Conservation (phyloP, 2,797 vertebrate genomes). For the Gymnodraco acuticeps region DNA sequence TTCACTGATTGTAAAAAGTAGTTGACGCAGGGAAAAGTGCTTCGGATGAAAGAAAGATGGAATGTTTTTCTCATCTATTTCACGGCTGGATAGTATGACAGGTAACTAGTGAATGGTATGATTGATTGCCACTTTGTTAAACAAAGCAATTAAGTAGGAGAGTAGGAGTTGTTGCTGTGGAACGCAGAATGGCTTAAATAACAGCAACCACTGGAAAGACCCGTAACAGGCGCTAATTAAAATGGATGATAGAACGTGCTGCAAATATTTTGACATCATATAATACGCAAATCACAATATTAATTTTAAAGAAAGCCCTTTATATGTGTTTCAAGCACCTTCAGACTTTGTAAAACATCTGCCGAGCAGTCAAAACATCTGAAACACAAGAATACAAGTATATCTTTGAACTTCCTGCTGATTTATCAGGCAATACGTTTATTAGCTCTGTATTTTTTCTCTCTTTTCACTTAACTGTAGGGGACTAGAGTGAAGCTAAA, state of each 20-base stretch:
- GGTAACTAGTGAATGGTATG: constrained; percentile 77
- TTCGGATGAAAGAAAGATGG: constrained; percentile 62
- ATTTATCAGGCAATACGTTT: neutral
- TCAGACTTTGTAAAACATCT: neutral
- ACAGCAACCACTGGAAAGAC: constrained; percentile 69
- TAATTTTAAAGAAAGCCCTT: neutral
- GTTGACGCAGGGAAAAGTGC: constrained; percentile 35
- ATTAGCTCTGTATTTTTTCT: constrained; percentile 2
- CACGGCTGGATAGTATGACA: constrained; percentile 79
- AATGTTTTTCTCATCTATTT: constrained; percentile 77
- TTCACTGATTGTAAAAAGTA: constrained; percentile 60
- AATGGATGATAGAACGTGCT: constrained; percentile 68
- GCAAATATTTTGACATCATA: constrained; percentile 35
- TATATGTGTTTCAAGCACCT: neutral
- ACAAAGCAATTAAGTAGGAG: constrained; percentile 82
- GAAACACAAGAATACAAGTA: neutral
- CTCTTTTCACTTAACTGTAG: constrained; percentile 1
- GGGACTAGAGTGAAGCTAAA: constrained; percentile 12
- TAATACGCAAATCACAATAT: constrained; percentile 6
- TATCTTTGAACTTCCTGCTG: neutral
- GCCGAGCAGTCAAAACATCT: neutral
- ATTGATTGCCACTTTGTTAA: constrained; percentile 86
- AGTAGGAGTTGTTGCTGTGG: constrained; percentile 68
- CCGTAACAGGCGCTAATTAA: constrained; percentile 73
- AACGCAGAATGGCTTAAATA: constrained; percentile 64